Base-by-base conservation (phyloP, 2,113 vertebrate genomes). In the Platichthys flesus region DNA sequence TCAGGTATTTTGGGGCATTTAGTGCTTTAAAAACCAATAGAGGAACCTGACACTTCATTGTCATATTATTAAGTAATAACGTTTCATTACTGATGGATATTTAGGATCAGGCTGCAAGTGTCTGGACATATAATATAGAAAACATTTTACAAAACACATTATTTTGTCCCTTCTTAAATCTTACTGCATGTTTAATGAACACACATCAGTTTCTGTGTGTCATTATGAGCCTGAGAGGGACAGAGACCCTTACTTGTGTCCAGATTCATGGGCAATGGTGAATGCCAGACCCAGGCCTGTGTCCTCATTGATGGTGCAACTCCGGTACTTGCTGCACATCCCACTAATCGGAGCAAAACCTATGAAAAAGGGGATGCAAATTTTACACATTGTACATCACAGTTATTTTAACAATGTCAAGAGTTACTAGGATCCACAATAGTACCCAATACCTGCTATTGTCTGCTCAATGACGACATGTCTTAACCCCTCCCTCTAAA, bases 241-340 rank as follows among this genome's bases (percentile, higher is more conserved):
- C 37, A 12, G 35, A 74, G 63, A 40, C 1, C 73, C 94, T 95
- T 93, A 97, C 97, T 97, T 97, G 92, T 97, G 97, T 83, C 97
- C 97, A 12, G 96, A 97, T 86, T 97, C 97, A 13, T 97, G 97
- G 10, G 97, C 97, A 6, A 97, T 96, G 72, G 97, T 97, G 90
- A 97, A 97, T 2, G 97, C 97, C 74, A 97, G 89, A 18, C 96
- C 96, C 0, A 97, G 93, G 1, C 97, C 97, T 0, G 96, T 96
- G 73, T 97, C 97, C 81, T 97, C 96, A 42, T 97, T 97, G 14
- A 97, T 69, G 0, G 97, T 97, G 23, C 97, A 97, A 88, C 97
- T 97, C 18, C 97, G 93, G 76, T 97, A 97, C 81, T 95, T 97
- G 81, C 96, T 97, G 67, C 96, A 97, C 97, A 97, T 97, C n/a